Evolutionary conservation across 2,888 invertebrate species (phyloP).

Genomic region (Callyntrura guangdongensis): DNA sequence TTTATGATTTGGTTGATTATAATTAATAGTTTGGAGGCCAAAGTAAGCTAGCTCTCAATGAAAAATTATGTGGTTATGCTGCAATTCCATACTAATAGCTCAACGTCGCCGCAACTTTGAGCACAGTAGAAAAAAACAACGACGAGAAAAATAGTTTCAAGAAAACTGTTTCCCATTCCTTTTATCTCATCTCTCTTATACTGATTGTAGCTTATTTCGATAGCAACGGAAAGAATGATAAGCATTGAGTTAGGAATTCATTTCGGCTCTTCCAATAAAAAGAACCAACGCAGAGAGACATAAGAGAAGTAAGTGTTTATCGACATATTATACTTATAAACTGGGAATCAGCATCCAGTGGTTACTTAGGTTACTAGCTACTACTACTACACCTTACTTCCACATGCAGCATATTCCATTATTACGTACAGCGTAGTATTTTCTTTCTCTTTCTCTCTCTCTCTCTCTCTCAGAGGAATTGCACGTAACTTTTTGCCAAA

Average conservation of each 20-base stretch:
- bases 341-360: no score
- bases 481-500: constrained; percentile 61
- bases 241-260: constrained; percentile 19
- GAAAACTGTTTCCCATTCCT: background rate
- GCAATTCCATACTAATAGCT: constrained; percentile 29
- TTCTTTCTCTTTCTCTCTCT: constrained; percentile 29
- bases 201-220: background rate
- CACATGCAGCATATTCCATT: background rate
- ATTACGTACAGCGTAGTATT: constrained; percentile 9
- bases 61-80: constrained; percentile 32
- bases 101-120: constrained; percentile 35
- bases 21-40: constrained; percentile 12
- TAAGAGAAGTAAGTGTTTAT: background rate
- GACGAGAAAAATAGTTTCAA: constrained; percentile 25
- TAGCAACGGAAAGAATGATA: constrained; percentile 16
- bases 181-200: background rate
- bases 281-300: background rate
- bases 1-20: constrained; percentile 54
- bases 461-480: constrained; percentile 60
- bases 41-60: background rate
- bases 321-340: background rate
- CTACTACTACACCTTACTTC: background rate
- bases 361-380: no score
- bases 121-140: no score
- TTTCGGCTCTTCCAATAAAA: constrained; percentile 18